A percentile compares a stretch with the other conserved stretches of the same genome.
Conservation (phyloP, 2,113 vertebrate species). For the Phycodurus eques region DNA sequence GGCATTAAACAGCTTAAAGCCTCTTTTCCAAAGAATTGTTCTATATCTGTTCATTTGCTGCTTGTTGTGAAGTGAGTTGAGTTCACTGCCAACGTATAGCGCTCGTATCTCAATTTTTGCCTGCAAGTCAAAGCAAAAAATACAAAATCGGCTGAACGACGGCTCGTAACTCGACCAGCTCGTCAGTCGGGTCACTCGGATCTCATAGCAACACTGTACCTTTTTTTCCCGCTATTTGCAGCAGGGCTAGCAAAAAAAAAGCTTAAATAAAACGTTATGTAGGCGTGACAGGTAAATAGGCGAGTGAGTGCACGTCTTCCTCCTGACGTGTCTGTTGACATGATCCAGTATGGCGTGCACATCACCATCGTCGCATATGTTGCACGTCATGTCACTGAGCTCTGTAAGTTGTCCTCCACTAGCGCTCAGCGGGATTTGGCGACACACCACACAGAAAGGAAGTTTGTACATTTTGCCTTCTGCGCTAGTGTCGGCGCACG, state of each 20-base stretch:
- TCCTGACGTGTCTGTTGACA: conserved; percentile 31
- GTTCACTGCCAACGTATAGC: no score
- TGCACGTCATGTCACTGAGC: conserved; percentile 28
- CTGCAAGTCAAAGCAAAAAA: no score
- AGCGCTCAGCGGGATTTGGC: conserved; percentile 37
- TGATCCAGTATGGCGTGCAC: conserved; percentile 32
- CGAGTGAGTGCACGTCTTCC: conserved; percentile 30
- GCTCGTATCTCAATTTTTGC: no score
- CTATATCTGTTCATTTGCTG: no score
- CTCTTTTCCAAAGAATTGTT: no score
- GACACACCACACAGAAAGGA: not conserved
- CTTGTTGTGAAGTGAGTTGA: no score
- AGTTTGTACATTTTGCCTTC: not conserved
- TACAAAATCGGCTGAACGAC: no score
- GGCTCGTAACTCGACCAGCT: no score
- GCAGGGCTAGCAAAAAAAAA: not conserved
- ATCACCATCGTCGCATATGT: conserved; percentile 34
- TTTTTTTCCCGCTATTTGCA: no score
- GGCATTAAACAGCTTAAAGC: no score
- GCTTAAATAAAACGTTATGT: not conserved
- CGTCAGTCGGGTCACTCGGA: no score
- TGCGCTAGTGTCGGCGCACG: not conserved
- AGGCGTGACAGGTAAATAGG: not conserved
- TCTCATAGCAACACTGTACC: no score
- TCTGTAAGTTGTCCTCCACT: conserved; percentile 43